Conservation (phyloP, 2,888 invertebrate genomes). For the Tuta absoluta region DNA sequence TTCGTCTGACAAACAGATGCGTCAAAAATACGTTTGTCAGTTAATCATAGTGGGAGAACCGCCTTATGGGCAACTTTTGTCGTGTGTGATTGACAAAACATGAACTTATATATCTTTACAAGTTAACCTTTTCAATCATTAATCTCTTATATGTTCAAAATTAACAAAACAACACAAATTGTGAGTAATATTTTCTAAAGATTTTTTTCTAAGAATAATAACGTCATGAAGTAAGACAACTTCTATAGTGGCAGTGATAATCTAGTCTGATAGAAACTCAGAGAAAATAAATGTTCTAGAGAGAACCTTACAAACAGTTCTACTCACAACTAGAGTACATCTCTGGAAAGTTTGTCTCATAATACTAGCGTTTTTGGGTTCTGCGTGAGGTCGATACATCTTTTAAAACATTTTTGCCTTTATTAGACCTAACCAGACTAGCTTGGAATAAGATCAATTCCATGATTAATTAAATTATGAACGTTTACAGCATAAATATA, state of each 20-base stretch:
- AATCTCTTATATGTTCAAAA: neutral
- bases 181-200: neutral
- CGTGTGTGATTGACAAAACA: constrained; percentile 7
- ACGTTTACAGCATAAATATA: too few species aligned
- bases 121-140: neutral
- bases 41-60: too few species aligned
- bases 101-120: neutral
- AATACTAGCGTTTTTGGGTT: too few species aligned
- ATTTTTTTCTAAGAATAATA: neutral
- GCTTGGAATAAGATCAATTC: too few species aligned
- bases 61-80: neutral
- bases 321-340: neutral
- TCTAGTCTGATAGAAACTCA: constrained; percentile 10
- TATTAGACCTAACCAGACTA: too few species aligned
- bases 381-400: too few species aligned
- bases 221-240: neutral
- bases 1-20: too few species aligned
- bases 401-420: too few species aligned
- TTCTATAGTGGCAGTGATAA: constrained; percentile 4
- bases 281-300: too few species aligned
- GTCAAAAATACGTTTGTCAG: too few species aligned
- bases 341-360: neutral
- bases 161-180: constrained; percentile 6
- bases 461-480: too few species aligned
- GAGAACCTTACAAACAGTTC: neutral